These are phyloP conservation scores for Acanthococcus lagerstroemiae DNA, from an alignment of 2,888 invertebrate genomes.

Conservation along the genomic window DNA sequence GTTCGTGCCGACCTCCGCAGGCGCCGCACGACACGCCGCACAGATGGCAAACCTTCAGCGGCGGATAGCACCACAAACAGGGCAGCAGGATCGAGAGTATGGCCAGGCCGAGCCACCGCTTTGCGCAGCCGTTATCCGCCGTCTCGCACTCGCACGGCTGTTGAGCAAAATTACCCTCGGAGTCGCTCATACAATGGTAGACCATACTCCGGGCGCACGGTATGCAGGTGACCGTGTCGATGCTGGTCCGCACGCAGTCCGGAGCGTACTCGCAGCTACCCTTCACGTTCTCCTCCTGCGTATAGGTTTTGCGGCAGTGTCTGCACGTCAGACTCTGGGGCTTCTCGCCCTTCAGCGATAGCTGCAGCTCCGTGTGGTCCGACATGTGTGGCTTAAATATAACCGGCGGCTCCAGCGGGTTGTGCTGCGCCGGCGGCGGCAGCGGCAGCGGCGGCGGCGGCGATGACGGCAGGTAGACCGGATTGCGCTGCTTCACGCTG, in stretches of 20 bases:
- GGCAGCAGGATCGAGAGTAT: constrained; percentile 79
- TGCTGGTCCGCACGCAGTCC: constrained; percentile 66
- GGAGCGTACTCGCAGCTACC: constrained; percentile 82
- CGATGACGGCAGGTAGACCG: constrained; percentile 40
- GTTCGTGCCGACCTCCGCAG: constrained; percentile 63
- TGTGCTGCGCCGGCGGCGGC: background rate
- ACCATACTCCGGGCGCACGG: constrained; percentile 79
- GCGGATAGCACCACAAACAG: constrained; percentile 88
- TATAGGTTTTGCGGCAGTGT: constrained; percentile 65
- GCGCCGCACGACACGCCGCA: constrained; percentile 68
- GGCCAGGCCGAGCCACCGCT: constrained; percentile 71
- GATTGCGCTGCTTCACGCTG: background rate
- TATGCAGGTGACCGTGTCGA: constrained; percentile 74
- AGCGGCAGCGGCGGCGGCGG: background rate
- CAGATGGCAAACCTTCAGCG: constrained; percentile 72
- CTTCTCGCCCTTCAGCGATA: constrained; percentile 5
- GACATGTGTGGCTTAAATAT: background rate
- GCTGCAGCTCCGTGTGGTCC: background rate
- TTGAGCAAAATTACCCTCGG: constrained; percentile 75
- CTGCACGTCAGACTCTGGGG: constrained; percentile 45
- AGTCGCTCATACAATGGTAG: constrained; percentile 87
- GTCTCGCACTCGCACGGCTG: constrained; percentile 70
- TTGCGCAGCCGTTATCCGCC: constrained; percentile 49
- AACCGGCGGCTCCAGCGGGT: background rate
- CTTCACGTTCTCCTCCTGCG: constrained; percentile 71